phyloP scores from a whole-genome alignment of 1,140 invertebrate genomes.

The Thaumetopoea pityocampa region DNA sequence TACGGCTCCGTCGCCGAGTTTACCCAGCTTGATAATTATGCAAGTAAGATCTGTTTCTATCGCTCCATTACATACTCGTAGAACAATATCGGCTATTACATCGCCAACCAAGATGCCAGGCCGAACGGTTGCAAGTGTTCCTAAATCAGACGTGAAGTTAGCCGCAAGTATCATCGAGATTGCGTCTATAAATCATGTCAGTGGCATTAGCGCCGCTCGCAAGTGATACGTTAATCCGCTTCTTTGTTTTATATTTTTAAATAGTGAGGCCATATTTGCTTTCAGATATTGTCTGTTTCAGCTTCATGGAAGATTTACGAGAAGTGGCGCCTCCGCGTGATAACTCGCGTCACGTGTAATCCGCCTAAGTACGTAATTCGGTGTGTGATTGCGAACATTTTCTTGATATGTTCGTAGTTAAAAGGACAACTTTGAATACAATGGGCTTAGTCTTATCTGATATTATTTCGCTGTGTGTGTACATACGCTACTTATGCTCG shows the following conservation, averaged over 20 bases:
- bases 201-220: slow-evolving; percentile 44
- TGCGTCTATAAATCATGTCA: slow-evolving; percentile 55
- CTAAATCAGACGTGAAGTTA: slow-evolving; percentile 65
- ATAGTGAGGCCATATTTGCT: slow-evolving; percentile 71
- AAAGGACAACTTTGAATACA: slow-evolving; percentile 57
- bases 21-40: slow-evolving; percentile 60
- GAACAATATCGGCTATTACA: slow-evolving; percentile 65
- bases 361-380: slow-evolving; percentile 63
- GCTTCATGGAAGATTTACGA: slow-evolving; percentile 60
- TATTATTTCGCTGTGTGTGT: slow-evolving; percentile 45
- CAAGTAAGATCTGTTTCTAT: slow-evolving; percentile 59
- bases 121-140: slow-evolving; percentile 36
- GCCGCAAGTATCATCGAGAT: slow-evolving; percentile 47
- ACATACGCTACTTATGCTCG: slow-evolving; percentile 43
- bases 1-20: slow-evolving; percentile 44
- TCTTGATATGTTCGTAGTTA: slow-evolving; percentile 35
- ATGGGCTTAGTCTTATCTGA: slow-evolving; percentile 63
- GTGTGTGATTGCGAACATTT: slow-evolving; percentile 63
- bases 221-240: slow-evolving; percentile 68
- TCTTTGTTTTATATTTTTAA: slow-evolving; percentile 72
- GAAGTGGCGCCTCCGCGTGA: slow-evolving; percentile 59
- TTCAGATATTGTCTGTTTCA: slow-evolving; percentile 67
- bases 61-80: slow-evolving; percentile 63
- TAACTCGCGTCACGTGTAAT: slow-evolving; percentile 66
- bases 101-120: slow-evolving; percentile 58